A percentile compares a stretch with the other conserved stretches of the same genome.
Conservation (phyloP, 2,113 vertebrate species). For the Salvator merianae region DNA sequence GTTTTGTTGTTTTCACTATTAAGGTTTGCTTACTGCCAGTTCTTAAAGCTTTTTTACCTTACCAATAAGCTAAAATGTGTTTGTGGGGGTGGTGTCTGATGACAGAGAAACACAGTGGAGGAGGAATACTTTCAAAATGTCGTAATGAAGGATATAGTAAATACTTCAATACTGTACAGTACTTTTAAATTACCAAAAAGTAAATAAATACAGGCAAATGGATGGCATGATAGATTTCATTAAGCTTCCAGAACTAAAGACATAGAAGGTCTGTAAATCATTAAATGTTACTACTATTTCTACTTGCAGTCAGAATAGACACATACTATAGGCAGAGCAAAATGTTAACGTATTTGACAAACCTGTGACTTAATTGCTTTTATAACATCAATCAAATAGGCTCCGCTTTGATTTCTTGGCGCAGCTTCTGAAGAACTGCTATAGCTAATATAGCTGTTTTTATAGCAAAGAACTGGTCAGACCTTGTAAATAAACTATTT, state of each 20-base stretch:
- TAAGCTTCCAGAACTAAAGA: slow-evolving; percentile 60
- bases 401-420: slow-evolving; percentile 75
- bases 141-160: neutral
- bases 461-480: slow-evolving; percentile 63
- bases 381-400: slow-evolving; percentile 77
- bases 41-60: neutral
- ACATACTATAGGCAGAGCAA: slow-evolving; percentile 62
- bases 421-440: slow-evolving; percentile 70
- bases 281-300: slow-evolving; percentile 69
- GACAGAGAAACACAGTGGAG: neutral
- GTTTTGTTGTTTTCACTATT: neutral
- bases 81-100: neutral
- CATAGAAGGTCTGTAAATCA: slow-evolving; percentile 75
- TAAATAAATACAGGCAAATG: neutral
- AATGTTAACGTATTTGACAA: slow-evolving; percentile 74
- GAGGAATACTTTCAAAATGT: neutral
- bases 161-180: neutral
- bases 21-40: neutral
- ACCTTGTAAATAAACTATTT: slow-evolving; percentile 63
- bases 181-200: neutral
- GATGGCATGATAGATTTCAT: slow-evolving; percentile 55
- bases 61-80: neutral
- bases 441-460: slow-evolving; percentile 66
- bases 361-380: slow-evolving; percentile 77
- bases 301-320: slow-evolving; percentile 75